These are phyloP conservation scores for Leptobrachium ailaonicum DNA, from an alignment of 2,113 vertebrate genomes.

Conservation along the genomic window DNA sequence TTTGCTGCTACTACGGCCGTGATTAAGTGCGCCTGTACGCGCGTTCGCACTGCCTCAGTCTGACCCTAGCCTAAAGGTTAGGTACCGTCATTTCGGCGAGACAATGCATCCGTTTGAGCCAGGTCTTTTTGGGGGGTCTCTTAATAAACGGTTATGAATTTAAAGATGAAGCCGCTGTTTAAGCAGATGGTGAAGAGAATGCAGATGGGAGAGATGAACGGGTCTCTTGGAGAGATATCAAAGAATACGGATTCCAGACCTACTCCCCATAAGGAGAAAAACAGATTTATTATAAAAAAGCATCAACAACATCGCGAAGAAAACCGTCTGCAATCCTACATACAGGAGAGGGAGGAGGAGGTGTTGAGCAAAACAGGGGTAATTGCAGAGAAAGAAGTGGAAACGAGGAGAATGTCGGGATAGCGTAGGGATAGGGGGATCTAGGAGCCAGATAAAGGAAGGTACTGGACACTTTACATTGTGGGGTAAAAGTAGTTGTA, in stretches of 20 bases:
- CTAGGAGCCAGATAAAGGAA: no score
- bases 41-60: no score
- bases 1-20: no score
- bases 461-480: not conserved
- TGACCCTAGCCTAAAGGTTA: no score
- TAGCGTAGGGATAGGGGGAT: no score
- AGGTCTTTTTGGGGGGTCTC: no score
- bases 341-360: not conserved
- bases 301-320: conserved; percentile 7
- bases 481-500: not conserved
- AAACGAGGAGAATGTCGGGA: not conserved
- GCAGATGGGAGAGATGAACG: conserved; percentile 36
- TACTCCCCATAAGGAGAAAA: conserved; percentile 20
- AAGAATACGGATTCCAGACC: conserved; percentile 9
- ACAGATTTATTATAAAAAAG: conserved; percentile 25
- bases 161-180: conserved; percentile 13
- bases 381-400: not conserved
- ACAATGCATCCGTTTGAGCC: no score
- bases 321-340: conserved; percentile 18
- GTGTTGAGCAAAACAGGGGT: not conserved
- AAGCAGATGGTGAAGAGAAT: conserved; percentile 39
- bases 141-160: conserved; percentile 1
- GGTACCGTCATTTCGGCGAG: no score
- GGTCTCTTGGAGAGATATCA: conserved; percentile 44
- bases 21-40: no score